phyloP scores from a whole-genome alignment of 92 coral and sea anemone genomes.

The Paramuricea clavata region DNA sequence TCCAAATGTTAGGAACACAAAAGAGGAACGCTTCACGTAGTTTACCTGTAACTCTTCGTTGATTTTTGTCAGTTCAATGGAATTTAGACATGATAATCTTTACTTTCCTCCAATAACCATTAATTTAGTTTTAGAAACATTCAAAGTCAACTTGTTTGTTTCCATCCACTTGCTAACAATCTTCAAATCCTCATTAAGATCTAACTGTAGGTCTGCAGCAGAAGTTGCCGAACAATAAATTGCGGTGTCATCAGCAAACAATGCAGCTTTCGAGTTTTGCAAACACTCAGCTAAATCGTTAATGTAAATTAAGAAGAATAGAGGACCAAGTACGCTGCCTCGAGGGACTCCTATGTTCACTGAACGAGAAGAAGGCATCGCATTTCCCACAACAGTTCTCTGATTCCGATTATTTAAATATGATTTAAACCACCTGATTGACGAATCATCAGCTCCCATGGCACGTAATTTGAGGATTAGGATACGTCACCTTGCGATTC shows the following conservation, averaged over 20 bases:
- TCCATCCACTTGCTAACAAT: constrained; percentile 31
- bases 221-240: constrained; percentile 38
- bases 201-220: constrained; percentile 18
- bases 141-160: constrained; percentile 42
- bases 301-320: constrained; percentile 41
- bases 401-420: constrained; percentile 39
- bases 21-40: no score
- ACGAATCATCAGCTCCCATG: constrained; percentile 21
- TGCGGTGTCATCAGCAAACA: constrained; percentile 46
- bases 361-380: constrained; percentile 30
- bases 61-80: not conserved
- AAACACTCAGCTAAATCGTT: constrained; percentile 35
- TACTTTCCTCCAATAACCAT: constrained; percentile 26
- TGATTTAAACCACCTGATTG: constrained; percentile 6
- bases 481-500: no score
- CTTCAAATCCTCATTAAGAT: constrained; percentile 42
- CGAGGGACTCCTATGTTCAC: constrained; percentile 52
- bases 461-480: constrained; percentile 22
- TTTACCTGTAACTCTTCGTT: no score
- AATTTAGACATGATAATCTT: not conserved
- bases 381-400: constrained; percentile 32
- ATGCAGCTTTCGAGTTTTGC: constrained; percentile 48
- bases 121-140: constrained; percentile 31
- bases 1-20: no score
- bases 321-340: constrained; percentile 56